A percentile compares a stretch with the other conserved stretches of the same genome.
These are phyloP conservation scores for Cardiocondyla obscurior DNA, from an alignment of 1,140 invertebrate species.

Conservation along the genomic window DNA sequence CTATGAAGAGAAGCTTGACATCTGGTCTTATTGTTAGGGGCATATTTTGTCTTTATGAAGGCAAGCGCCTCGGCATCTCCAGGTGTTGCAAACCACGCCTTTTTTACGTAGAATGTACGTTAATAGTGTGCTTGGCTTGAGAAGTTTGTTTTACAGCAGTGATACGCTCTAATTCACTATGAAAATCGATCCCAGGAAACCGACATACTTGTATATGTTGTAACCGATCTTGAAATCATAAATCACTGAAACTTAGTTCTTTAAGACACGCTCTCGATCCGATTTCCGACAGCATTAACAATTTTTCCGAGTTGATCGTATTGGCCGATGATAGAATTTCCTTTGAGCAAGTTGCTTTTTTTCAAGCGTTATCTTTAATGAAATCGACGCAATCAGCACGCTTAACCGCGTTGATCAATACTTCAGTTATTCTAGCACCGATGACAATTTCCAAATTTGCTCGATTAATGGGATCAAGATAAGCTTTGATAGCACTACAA, in stretches of 20 bases:
- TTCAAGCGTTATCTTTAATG: constrained; percentile 81
- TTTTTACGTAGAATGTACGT: constrained; percentile 80
- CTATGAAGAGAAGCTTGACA: constrained; percentile 84
- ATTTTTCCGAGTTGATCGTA: constrained; percentile 87
- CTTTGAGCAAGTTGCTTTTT: constrained; percentile 84
- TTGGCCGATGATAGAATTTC: constrained; percentile 89
- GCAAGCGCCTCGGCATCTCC: constrained; percentile 84
- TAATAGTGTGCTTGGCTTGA: constrained; percentile 70
- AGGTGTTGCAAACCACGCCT: constrained; percentile 83
- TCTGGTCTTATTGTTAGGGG: constrained; percentile 83
- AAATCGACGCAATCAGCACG: constrained; percentile 86
- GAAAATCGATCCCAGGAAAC: constrained; percentile 87
- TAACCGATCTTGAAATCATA: constrained; percentile 88
- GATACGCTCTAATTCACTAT: constrained; percentile 81
- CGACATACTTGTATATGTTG: constrained; percentile 90
- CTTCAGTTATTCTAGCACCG: constrained; percentile 86
- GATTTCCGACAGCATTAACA: constrained; percentile 90
- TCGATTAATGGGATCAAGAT: constrained; percentile 84
- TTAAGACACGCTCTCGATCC: constrained; percentile 88
- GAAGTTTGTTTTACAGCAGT: constrained; percentile 65
- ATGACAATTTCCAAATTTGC: constrained; percentile 88
- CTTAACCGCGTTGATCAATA: constrained; percentile 85
- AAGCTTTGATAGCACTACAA: constrained; percentile 87
- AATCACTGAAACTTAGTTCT: constrained; percentile 87
- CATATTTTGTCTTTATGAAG: constrained; percentile 84